These are phyloP conservation scores for Episyrphus balteatus DNA, from an alignment of 1,140 invertebrate genomes.

Conservation along the genomic window DNA sequence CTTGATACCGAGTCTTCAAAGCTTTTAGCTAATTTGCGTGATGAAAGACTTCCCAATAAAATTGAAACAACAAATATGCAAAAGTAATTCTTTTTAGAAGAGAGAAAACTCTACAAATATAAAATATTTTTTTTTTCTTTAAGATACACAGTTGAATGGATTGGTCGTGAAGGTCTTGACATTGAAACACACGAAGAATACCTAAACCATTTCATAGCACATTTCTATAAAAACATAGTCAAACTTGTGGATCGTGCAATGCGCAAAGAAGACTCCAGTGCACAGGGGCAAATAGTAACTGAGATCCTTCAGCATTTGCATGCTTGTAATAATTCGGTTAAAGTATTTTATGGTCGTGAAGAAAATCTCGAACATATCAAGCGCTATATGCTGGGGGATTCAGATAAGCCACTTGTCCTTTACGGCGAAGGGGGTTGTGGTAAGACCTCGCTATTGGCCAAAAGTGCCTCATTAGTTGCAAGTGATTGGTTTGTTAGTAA, in stretches of 20 bases:
- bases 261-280: conserved; percentile 88
- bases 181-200: conserved; percentile 89
- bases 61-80: conserved; percentile 80
- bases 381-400: conserved; percentile 74
- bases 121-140: conserved; percentile 10
- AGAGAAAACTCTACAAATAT: not conserved
- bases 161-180: conserved; percentile 87
- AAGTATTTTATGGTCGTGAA: conserved; percentile 89
- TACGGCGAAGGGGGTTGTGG: conserved; percentile 93
- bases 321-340: conserved; percentile 92
- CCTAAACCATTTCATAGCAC: conserved; percentile 86
- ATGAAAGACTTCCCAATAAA: conserved; percentile 74
- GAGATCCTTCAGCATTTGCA: conserved; percentile 95
- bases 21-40: conserved; percentile 77
- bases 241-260: conserved; percentile 87
- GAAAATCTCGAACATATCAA: conserved; percentile 73
- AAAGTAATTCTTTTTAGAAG: conserved; percentile 48
- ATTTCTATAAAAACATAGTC: conserved; percentile 91
- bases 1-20: conserved; percentile 89
- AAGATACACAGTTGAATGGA: conserved; percentile 94
- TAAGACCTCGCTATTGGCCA: conserved; percentile 91
- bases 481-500: conserved; percentile 59
- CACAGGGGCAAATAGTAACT: conserved; percentile 86
- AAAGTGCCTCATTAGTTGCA: conserved; percentile 72
- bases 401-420: conserved; percentile 82